Evolutionary conservation across 1,140 invertebrate genomes (phyloP), one percentile per base, ranked within the genome.

Genomic region (Notospermus geniculatus): DNA sequence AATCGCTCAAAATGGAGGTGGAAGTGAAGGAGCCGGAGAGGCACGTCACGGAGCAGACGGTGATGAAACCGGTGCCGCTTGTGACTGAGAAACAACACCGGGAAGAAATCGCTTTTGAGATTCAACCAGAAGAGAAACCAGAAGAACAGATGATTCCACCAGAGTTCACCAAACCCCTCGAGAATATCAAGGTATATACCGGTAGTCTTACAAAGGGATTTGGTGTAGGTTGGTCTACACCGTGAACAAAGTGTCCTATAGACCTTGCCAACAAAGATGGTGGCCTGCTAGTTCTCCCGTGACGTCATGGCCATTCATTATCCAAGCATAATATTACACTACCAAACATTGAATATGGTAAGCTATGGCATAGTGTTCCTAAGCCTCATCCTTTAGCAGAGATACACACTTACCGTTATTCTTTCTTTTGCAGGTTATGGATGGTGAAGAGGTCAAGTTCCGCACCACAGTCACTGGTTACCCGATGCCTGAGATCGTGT

Each of bases 361-460:
- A n/a, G n/a, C n/a, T n/a, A n/a, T n/a, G n/a, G n/a, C n/a, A n/a
- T n/a, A n/a, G n/a, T n/a, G n/a, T n/a, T n/a, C n/a, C n/a, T n/a
- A n/a, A n/a, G n/a, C n/a, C n/a, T n/a, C n/a, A n/a, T n/a, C n/a
- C n/a, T n/a, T n/a, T n/a, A n/a, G n/a, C n/a, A n/a, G 4, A 7
- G 32, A 36, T 15, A 36, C 15, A 36, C 4, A 7, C 5, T 36
- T 15, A 7, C 32, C 32, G 4, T 36, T 4, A 7, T 15, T 62
- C 64, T 17, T 62, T 62, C 23, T 50, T 62, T 80, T 89, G 1
- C 87, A 88, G 70, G 89, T 96, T 7, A 97, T 96, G 92, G 93
- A 97, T 79, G 92, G 92, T 45, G 92, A 96, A 73, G 88, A 90
- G 72, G 89, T 92, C 27, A 84, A 87, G 66, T 86, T 97, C 59